A percentile compares a stretch with the other conserved stretches of the same genome.
Evolutionary conservation across 2,113 vertebrate species (phyloP).

Genomic region (Saccopteryx bilineata): DNA sequence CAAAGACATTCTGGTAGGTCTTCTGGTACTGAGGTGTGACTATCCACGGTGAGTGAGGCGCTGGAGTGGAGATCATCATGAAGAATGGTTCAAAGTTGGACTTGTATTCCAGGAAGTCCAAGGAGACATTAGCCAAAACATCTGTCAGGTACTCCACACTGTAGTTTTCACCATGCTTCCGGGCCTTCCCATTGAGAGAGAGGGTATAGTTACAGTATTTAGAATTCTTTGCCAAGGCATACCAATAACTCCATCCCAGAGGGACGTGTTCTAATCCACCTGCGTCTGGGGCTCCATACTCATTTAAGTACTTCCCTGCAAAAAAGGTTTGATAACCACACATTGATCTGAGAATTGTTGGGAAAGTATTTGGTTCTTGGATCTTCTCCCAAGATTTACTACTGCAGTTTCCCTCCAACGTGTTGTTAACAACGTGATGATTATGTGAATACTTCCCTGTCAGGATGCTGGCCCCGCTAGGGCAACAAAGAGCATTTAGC

Average conservation of each 20-base stretch:
- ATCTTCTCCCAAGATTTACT: constrained; percentile 97
- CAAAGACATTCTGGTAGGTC: constrained; percentile 91
- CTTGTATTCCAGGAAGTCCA: constrained; percentile 96
- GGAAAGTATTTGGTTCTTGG: constrained; percentile 94
- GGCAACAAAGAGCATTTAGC: constrained; percentile 98
- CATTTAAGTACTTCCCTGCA: constrained; percentile 98
- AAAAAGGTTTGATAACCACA: constrained; percentile 97
- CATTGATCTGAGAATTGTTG: constrained; percentile 90
- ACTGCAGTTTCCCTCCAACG: constrained; percentile 98
- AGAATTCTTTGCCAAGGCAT: constrained; percentile 94
- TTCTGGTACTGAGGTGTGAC: constrained; percentile 96
- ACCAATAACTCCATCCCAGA: too few species aligned
- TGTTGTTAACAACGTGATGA: constrained; percentile 98
- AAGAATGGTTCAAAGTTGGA: constrained; percentile 96
- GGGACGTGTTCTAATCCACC: too few species aligned
- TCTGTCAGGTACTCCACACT: constrained; percentile 97
- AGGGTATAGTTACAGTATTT: constrained; percentile 99
- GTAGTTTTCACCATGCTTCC: constrained; percentile 95
- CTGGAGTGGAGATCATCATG: constrained; percentile 98
- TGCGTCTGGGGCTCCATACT: constrained; percentile 78
- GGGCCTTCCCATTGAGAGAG: constrained; percentile 95
- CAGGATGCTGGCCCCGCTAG: constrained; percentile 97
- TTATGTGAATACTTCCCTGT: constrained; percentile 99
- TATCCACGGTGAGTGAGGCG: constrained; percentile 97
- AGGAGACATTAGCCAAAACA: constrained; percentile 96